phyloP scores from a whole-genome alignment of 2,888 invertebrate genomes.

The Campopleginae sp. region DNA sequence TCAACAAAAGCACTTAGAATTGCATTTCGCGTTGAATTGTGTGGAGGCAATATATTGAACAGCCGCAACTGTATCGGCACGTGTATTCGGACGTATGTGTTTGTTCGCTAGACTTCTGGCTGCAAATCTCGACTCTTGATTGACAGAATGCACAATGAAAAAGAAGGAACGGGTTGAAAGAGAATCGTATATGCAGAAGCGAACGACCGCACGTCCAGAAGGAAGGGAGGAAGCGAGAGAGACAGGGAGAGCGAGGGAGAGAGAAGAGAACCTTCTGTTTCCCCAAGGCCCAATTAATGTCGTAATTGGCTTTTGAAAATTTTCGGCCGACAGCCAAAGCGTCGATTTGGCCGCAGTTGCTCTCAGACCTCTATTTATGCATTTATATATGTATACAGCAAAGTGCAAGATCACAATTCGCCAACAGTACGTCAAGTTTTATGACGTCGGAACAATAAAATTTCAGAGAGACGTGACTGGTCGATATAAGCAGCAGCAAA shows the following conservation, averaged over 20 bases:
- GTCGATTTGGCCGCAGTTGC: conserved; percentile 50
- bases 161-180: conserved; percentile 17
- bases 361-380: conserved; percentile 21
- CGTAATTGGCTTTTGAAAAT: conserved; percentile 67
- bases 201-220: conserved; percentile 15
- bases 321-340: conserved; percentile 58
- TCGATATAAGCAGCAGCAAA: not conserved
- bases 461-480: not conserved
- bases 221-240: conserved; percentile 21
- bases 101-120: conserved; percentile 16
- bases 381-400: not conserved
- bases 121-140: conserved; percentile 64
- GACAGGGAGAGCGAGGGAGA: conserved; percentile 36
- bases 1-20: conserved; percentile 12
- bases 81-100: conserved; percentile 21
- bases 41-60: not conserved
- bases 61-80: not conserved
- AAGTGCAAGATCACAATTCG: conserved; percentile 6
- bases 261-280: conserved; percentile 51
- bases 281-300: conserved; percentile 64
- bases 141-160: conserved; percentile 54
- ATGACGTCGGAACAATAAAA: not conserved
- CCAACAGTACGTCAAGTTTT: not conserved
- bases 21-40: not conserved
- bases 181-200: conserved; percentile 29